Evolutionary conservation across 2,113 vertebrate species (phyloP).

Genomic region (Alexandromys fortis): DNA sequence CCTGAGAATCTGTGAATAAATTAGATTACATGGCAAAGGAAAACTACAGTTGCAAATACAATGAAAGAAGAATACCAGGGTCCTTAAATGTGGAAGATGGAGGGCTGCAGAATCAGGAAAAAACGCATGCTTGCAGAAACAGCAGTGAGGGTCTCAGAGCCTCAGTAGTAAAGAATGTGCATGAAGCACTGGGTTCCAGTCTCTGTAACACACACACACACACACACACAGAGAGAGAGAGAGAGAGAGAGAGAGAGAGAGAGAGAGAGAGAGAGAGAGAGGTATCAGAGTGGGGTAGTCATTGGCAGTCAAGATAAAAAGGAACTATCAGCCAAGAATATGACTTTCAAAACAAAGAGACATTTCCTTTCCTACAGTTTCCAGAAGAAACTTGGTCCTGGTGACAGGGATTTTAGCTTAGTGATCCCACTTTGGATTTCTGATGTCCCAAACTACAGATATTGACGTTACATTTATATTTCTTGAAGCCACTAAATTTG

Average conservation of each 20-base stretch:
- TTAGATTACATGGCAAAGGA: constrained; percentile 10
- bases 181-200: neutral
- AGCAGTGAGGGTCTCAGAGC: neutral
- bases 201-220: neutral
- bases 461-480: neutral
- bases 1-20: neutral
- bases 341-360: neutral
- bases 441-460: neutral
- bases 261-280: too few relatives aligned
- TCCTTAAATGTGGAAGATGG: constrained; percentile 5
- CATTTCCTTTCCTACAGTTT: neutral
- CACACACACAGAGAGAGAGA: neutral
- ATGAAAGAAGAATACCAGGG: neutral
- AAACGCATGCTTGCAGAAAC: neutral
- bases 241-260: too few relatives aligned
- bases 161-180: neutral
- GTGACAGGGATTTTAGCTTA: neutral
- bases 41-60: constrained; percentile 12
- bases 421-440: neutral
- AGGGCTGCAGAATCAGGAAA: neutral
- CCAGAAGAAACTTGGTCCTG: constrained; percentile 15
- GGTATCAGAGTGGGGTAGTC: neutral
- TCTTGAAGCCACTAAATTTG: neutral
- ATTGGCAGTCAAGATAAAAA: constrained; percentile 13
- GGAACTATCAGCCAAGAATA: neutral